Evolutionary conservation across 2,797 vertebrate species (phyloP).

Genomic region (Muscicapa striata): DNA sequence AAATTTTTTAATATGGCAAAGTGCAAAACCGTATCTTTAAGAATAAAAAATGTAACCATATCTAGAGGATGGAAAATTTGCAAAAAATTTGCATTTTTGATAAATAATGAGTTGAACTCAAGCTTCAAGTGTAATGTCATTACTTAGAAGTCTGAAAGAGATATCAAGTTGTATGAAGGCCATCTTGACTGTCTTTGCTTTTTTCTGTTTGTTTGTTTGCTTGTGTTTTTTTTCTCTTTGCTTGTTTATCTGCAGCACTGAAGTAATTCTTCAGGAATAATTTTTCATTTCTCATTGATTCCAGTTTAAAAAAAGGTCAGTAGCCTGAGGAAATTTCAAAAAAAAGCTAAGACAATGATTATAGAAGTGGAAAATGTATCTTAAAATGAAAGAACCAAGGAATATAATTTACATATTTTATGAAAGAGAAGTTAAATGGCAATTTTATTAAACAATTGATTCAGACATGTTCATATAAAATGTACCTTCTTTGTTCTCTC

Average conservation of each 20-base stretch:
- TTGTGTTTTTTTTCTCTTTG: neutral
- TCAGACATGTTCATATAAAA: neutral
- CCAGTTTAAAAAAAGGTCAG: neutral
- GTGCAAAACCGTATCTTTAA: neutral
- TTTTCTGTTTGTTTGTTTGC: neutral
- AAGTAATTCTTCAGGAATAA: neutral
- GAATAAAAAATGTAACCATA: neutral
- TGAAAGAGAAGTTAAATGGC: neutral
- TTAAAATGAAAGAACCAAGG: neutral
- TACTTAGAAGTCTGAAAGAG: neutral
- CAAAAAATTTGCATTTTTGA: neutral
- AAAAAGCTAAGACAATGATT: neutral
- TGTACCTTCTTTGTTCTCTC: neutral
- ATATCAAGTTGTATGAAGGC: neutral
- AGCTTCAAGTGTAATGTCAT: rapidly evolving
- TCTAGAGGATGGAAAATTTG: neutral
- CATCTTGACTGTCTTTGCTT: neutral
- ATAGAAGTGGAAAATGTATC: neutral
- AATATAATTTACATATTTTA: neutral
- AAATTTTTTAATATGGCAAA: neutral
- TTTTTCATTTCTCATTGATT: neutral
- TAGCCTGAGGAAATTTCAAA: neutral
- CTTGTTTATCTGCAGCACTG: neutral
- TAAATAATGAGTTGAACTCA: neutral
- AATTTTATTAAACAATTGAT: neutral